Conservation (phyloP, 1,140 invertebrate species). For the Drosophila azteca region DNA sequence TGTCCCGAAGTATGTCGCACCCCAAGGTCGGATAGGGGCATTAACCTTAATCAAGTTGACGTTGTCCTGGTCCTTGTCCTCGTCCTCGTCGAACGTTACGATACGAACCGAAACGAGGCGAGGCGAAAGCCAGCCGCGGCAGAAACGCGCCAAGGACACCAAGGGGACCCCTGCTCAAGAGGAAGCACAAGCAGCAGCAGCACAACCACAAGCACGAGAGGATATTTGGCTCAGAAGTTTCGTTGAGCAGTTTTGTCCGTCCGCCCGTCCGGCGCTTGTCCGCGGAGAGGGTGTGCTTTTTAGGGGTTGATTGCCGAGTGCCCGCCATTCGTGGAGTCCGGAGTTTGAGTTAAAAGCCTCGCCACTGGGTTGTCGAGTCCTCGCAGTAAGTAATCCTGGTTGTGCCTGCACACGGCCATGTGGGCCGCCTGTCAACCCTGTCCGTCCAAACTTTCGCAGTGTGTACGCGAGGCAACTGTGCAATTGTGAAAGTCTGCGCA, state of each 20-base stretch:
- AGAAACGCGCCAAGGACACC: constrained; percentile 67
- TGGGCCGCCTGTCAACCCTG: constrained; percentile 45
- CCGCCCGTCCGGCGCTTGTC: too few relatives aligned
- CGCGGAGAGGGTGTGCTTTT: constrained; percentile 59
- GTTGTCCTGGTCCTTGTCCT: constrained; percentile 52
- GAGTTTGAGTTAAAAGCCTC: constrained; percentile 62
- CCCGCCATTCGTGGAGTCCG: constrained; percentile 3
- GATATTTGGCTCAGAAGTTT: constrained; percentile 67
- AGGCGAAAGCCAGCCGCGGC: constrained; percentile 46
- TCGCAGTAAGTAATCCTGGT: not conserved
- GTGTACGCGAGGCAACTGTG: constrained; percentile 46
- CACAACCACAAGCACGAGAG: constrained; percentile 19
- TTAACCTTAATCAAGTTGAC: constrained; percentile 77
- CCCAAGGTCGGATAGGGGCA: constrained; percentile 82
- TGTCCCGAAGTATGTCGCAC: constrained; percentile 74
- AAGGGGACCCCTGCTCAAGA: constrained; percentile 56
- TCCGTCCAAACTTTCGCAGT: constrained; percentile 20
- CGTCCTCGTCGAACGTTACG: too few relatives aligned
- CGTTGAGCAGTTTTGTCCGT: constrained; percentile 11
- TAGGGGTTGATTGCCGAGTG: constrained; percentile 66
- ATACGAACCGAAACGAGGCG: not conserved
- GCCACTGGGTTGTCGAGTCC: constrained; percentile 45
- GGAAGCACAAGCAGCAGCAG: constrained; percentile 9
- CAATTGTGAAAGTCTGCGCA: constrained; percentile 26
- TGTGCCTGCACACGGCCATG: not conserved